phyloP scores from a whole-genome alignment of 1,140 invertebrate genomes.

The Onthophagus taurus region DNA sequence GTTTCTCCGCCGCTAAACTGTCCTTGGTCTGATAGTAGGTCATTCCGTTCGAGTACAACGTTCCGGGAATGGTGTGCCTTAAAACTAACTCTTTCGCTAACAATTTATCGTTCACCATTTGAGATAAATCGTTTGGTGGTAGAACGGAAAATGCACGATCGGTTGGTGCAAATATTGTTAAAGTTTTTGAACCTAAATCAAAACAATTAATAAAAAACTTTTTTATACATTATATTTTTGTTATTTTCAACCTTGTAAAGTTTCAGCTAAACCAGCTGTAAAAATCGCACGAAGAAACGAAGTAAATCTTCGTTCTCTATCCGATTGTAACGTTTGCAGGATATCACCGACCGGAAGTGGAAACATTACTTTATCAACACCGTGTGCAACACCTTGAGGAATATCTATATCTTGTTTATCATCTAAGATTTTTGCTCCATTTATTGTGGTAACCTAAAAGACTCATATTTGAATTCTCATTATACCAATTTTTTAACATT shows the following conservation, averaged over 20 bases:
- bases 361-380: conserved; percentile 80
- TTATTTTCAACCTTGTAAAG: conserved; percentile 54
- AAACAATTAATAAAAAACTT: too few relatives aligned
- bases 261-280: conserved; percentile 62
- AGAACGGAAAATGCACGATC: conserved; percentile 68
- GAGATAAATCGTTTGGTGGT: conserved; percentile 49
- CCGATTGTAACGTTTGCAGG: conserved; percentile 69
- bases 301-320: conserved; percentile 67
- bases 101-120: conserved; percentile 48
- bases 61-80: conserved; percentile 65
- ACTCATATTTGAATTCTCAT: not conserved
- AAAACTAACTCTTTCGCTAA: conserved; percentile 65
- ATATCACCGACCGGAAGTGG: conserved; percentile 75
- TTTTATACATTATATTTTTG: not conserved
- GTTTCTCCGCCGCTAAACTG: conserved; percentile 54
- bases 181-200: conserved; percentile 60
- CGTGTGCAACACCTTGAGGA: conserved; percentile 75
- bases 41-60: conserved; percentile 74
- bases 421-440: conserved; percentile 65
- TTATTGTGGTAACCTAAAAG: conserved; percentile 65
- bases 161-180: conserved; percentile 76
- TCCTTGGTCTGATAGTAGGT: conserved; percentile 74
- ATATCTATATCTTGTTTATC: conserved; percentile 75
- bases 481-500: not conserved
- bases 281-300: conserved; percentile 67